Evolutionary conservation across 2,888 invertebrate species (phyloP).

Genomic region (Ormyrus labotus): DNA sequence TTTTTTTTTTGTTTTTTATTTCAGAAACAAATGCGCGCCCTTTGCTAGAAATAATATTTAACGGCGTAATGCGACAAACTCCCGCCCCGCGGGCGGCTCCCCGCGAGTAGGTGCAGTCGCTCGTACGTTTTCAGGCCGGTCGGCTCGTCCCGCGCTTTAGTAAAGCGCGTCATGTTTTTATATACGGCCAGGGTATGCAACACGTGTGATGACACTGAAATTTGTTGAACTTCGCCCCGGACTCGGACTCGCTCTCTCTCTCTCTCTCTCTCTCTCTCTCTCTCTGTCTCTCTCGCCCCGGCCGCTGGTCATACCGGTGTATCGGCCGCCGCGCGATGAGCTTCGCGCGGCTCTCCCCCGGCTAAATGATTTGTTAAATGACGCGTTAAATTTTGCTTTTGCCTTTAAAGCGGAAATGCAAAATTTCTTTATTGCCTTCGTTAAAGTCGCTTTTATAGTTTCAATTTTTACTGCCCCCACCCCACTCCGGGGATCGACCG

Average conservation of each 20-base stretch:
- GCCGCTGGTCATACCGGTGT: neutral
- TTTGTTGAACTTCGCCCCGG: constrained; percentile 54
- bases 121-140: constrained; percentile 64
- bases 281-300: too few relatives aligned
- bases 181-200: constrained; percentile 63
- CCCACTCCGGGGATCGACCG: too few relatives aligned
- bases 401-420: too few relatives aligned
- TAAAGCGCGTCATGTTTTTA: constrained; percentile 64
- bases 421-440: too few relatives aligned
- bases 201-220: constrained; percentile 61
- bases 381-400: constrained; percentile 13
- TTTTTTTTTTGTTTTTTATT: constrained; percentile 62
- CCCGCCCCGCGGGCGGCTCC: constrained; percentile 56
- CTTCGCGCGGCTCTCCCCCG: constrained; percentile 9
- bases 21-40: constrained; percentile 66
- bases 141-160: constrained; percentile 60
- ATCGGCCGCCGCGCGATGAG: constrained; percentile 7
- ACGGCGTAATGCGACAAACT: constrained; percentile 68
- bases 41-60: constrained; percentile 71
- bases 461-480: too few relatives aligned
- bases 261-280: too few relatives aligned
- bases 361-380: constrained; percentile 39
- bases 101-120: neutral
- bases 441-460: too few relatives aligned
- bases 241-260: constrained; percentile 7